Percentiles rank a stretch among this genome's conserved stretches.
These are phyloP conservation scores for Apoda limacodes DNA, from an alignment of 2,888 invertebrate genomes.

Conservation along the genomic window DNA sequence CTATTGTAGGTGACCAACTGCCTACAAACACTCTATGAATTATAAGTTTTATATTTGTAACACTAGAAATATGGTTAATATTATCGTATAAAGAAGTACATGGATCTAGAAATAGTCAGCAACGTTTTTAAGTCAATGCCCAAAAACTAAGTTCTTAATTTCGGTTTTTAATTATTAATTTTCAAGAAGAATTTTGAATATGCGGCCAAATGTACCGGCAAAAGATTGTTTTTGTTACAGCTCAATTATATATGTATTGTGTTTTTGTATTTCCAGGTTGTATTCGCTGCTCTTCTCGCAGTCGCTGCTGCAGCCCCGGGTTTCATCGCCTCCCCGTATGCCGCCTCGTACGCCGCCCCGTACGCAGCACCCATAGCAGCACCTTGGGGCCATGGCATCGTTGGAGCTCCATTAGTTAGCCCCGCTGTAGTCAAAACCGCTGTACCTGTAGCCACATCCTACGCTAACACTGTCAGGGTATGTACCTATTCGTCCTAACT, in stretches of 20 bases:
- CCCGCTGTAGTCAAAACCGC: constrained; percentile 59
- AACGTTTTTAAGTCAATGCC: too few species aligned
- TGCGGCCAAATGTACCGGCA: too few species aligned
- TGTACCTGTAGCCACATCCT: constrained; percentile 72
- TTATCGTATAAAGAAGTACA: too few species aligned
- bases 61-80: too few species aligned
- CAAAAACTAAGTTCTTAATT: background rate
- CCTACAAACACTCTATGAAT: background rate
- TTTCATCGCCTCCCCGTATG: constrained; percentile 42
- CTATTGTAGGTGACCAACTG: too few species aligned
- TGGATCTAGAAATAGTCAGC: too few species aligned
- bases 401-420: constrained; percentile 43
- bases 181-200: background rate
- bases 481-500: too few species aligned
- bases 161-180: background rate
- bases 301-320: constrained; percentile 55
- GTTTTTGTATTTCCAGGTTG: constrained; percentile 57
- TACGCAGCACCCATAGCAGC: constrained; percentile 40
- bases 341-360: constrained; percentile 31
- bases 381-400: constrained; percentile 40
- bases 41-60: too few species aligned
- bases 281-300: constrained; percentile 60
- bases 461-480: constrained; percentile 74
- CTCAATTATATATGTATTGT: background rate
- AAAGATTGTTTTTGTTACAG: too few species aligned